A percentile compares a stretch with the other conserved stretches of the same genome.
Evolutionary conservation across 2,797 vertebrate genomes (phyloP).

Genomic region (Melanotaenia nigrans): DNA sequence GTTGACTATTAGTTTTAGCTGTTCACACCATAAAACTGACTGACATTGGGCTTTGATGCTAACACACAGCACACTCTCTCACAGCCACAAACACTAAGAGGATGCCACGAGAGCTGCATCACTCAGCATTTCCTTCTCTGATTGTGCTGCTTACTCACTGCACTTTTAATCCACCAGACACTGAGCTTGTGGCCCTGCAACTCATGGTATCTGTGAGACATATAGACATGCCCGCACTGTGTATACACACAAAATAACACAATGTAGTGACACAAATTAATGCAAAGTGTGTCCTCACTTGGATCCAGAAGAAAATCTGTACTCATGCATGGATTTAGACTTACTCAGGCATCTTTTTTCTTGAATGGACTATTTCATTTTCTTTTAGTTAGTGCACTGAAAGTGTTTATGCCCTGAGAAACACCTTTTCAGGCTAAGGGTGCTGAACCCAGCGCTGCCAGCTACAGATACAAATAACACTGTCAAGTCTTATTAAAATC

Average conservation of each 20-base stretch:
- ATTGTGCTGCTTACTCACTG: slow-evolving; percentile 60
- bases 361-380: slow-evolving; percentile 35
- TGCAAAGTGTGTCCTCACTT: slow-evolving; percentile 14
- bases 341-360: slow-evolving; percentile 6
- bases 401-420: slow-evolving; percentile 44
- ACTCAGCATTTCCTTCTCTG: slow-evolving; percentile 53
- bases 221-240: background rate
- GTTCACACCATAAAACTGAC: slow-evolving; percentile 59
- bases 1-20: slow-evolving; percentile 46
- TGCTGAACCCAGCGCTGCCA: slow-evolving; percentile 30
- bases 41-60: slow-evolving; percentile 58
- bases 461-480: slow-evolving; percentile 19
- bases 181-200: slow-evolving; percentile 50
- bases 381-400: slow-evolving; percentile 16
- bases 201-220: slow-evolving; percentile 18
- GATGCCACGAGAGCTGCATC: slow-evolving; percentile 51
- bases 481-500: slow-evolving; percentile 45
- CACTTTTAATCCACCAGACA: slow-evolving; percentile 59
- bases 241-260: slow-evolving; percentile 15
- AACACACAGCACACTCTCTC: slow-evolving; percentile 20
- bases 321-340: slow-evolving; percentile 23
- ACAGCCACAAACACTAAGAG: slow-evolving; percentile 35
- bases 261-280: slow-evolving; percentile 22
- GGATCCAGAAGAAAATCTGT: slow-evolving; percentile 15
- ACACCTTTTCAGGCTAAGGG: slow-evolving; percentile 20